Conservation (phyloP, 1,140 invertebrate species). For the Macrobrachium rosenbergii region DNA sequence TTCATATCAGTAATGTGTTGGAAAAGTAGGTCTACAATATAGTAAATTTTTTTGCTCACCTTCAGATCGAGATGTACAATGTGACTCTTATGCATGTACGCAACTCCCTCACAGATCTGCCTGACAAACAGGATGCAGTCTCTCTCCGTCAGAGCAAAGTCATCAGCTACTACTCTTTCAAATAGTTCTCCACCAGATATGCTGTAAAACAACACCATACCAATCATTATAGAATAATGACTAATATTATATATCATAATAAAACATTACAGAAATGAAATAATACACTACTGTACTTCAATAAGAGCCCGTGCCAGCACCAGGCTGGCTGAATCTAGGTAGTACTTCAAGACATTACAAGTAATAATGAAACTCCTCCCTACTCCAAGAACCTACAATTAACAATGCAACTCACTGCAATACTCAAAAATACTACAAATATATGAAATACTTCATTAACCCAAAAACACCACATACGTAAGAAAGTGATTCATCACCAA, state of each 20-base stretch:
- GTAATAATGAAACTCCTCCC: no score
- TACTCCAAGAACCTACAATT: background rate
- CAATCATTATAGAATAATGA: slow-evolving; percentile 20
- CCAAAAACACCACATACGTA: no score
- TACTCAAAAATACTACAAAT: no score
- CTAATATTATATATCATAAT: background rate
- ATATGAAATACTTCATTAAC: no score
- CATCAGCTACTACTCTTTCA: slow-evolving; percentile 90
- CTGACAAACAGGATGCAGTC: slow-evolving; percentile 92
- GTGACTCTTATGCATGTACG: slow-evolving; percentile 89
- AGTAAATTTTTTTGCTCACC: slow-evolving; percentile 69
- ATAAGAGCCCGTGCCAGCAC: no score
- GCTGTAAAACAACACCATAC: slow-evolving; percentile 72
- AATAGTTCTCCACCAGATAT: slow-evolving; percentile 93
- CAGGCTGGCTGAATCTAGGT: no score
- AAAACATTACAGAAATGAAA: no score
- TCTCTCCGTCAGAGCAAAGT: slow-evolving; percentile 90
- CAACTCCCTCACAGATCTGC: slow-evolving; percentile 90
- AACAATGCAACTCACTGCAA: no score
- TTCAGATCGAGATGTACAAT: slow-evolving; percentile 93
- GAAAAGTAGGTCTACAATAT: background rate
- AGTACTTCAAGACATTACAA: no score
- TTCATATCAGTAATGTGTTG: no score
- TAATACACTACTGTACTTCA: no score
- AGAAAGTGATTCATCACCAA: no score